phyloP scores from a whole-genome alignment of 2,888 invertebrate species.

The Congeria kusceri region DNA sequence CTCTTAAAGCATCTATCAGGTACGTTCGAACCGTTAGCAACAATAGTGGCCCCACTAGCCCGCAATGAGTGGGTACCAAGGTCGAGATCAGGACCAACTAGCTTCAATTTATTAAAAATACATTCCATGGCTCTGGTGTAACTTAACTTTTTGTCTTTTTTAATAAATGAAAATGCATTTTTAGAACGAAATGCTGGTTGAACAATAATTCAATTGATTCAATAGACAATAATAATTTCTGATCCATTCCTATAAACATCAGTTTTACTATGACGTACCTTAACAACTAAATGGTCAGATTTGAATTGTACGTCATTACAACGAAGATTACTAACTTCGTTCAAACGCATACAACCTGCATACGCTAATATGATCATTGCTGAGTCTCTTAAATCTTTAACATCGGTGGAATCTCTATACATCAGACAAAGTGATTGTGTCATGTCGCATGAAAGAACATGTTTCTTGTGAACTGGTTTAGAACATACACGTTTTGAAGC shows the following conservation, averaged over 20 bases:
- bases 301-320: no score
- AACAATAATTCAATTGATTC: no score
- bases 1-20: no score
- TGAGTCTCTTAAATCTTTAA: constrained; percentile 19
- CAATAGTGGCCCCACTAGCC: no score
- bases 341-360: constrained; percentile 14
- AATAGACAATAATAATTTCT: constrained; percentile 11
- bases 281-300: constrained; percentile 3
- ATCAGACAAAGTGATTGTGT: constrained; percentile 25
- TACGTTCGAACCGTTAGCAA: no score
- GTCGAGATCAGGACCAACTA: no score
- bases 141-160: no score
- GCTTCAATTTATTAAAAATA: no score
- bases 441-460: constrained; percentile 34
- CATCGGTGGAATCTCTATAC: not conserved
- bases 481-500: constrained; percentile 31
- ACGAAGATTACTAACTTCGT: constrained; percentile 17
- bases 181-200: no score
- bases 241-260: constrained; percentile 28
- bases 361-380: constrained; percentile 15
- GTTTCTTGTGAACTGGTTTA: constrained; percentile 41
- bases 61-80: no score
- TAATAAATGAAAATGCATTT: no score
- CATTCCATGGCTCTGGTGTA: no score
- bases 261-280: constrained; percentile 31